Percentiles rank a stretch among this genome's conserved stretches.
phyloP scores from a whole-genome alignment of 2,888 invertebrate genomes.

The Netelia inedita region DNA sequence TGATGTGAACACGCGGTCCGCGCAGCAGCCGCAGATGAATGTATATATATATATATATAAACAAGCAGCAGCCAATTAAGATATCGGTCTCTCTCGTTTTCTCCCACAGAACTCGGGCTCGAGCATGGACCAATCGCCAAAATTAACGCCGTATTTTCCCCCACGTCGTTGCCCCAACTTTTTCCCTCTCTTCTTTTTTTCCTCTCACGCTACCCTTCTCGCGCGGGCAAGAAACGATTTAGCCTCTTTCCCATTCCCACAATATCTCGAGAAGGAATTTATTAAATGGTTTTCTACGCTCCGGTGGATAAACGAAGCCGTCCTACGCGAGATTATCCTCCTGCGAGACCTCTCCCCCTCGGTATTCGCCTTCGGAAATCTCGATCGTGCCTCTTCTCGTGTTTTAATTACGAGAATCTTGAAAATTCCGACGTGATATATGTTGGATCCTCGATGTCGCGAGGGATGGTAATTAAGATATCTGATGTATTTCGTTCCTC shows the following conservation, averaged over 20 bases:
- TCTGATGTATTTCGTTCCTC: constrained; percentile 52
- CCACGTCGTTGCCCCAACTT: constrained; percentile 51
- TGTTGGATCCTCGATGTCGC: not conserved
- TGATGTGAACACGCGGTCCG: constrained; percentile 65
- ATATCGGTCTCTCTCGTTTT: constrained; percentile 76
- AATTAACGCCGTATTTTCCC: constrained; percentile 74
- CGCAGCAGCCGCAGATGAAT: constrained; percentile 33
- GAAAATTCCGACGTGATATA: constrained; percentile 13
- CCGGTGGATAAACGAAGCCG: constrained; percentile 24
- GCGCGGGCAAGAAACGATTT: not conserved
- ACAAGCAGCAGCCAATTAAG: constrained; percentile 81
- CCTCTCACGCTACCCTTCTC: not conserved
- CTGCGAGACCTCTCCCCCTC: not conserved
- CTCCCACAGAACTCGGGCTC: constrained; percentile 45
- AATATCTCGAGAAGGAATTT: constrained; percentile 46
- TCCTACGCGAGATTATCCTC: not conserved
- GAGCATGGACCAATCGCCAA: constrained; percentile 77
- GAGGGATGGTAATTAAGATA: constrained; percentile 51
- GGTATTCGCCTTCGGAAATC: not conserved
- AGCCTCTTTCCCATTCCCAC: constrained; percentile 36
- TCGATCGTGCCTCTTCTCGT: constrained; percentile 8
- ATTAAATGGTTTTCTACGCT: constrained; percentile 31
- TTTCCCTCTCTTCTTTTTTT: constrained; percentile 51
- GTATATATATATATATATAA: constrained; percentile 20
- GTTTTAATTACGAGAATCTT: constrained; percentile 52